Base-by-base conservation (phyloP, 2,113 vertebrate genomes). In the Myrmophylax atrothorax region DNA sequence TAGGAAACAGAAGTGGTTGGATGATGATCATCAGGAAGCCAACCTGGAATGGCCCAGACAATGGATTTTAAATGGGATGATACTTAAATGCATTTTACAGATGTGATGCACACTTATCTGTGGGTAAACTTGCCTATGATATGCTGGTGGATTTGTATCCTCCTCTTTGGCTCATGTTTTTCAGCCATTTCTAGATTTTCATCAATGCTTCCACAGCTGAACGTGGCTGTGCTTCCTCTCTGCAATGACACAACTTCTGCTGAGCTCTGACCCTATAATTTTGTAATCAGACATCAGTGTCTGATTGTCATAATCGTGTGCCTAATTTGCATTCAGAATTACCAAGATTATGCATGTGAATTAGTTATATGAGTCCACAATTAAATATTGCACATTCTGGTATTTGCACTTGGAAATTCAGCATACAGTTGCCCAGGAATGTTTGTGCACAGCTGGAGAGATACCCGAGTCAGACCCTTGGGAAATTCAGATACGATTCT, bases 271-370 rank as follows among this genome's bases (percentile, higher is more conserved):
- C 62, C 73, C 88, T 97, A 0, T 90, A 93, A 96, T 97, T 95
- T 92, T 90, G 76, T 82, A 94, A 95, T 96, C 90, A 97, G 86
- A 82, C 88, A 90, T 89, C 92, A 82, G 40, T 37, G 53, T n/a
- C 88, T 95, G 88, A 95, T 94, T 96, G 82, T 84, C 92, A 84
- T 96, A 96, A 96, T 96, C 86, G 86, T 93, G 76, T 75, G 73
- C 58, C 77, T 89, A 46, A 92, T 95, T 90, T 95, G 40, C 83
- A 93, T 95, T 89, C 69, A 66, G 72, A 95, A 92, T 96, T 92
- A 78, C 56, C 52, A 50, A 68, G 83, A 88, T 84, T 90, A 47
- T 96, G 90, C 92, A 89, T 84, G 92, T 86, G 88, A 94, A 62
- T 96, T 84, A 90, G 64, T 29, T 84, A 44, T 84, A 59, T 72